Conservation (phyloP, 2,888 invertebrate species). For the Mythimna loreyi region DNA sequence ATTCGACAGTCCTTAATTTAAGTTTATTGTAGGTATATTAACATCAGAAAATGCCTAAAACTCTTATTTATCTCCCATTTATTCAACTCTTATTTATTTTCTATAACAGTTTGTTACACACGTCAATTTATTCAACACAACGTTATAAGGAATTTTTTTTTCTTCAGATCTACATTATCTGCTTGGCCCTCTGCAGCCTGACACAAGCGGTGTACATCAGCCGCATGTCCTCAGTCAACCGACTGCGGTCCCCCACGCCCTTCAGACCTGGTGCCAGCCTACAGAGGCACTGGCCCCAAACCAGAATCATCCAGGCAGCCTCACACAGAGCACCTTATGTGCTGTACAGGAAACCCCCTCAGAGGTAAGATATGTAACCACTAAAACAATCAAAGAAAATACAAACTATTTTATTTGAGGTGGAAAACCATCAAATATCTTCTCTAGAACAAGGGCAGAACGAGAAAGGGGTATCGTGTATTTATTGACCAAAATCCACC, state of each 20-base stretch:
- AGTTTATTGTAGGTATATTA: too few relatives aligned
- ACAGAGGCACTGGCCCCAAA: constrained; percentile 78
- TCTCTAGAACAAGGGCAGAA: too few relatives aligned
- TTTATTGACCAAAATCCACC: too few relatives aligned
- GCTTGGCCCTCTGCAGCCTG: constrained; percentile 75
- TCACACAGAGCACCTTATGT: constrained; percentile 82
- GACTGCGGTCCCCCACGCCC: constrained; percentile 75
- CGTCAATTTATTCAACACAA: neutral
- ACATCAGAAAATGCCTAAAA: too few relatives aligned
- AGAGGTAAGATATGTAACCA: constrained; percentile 70
- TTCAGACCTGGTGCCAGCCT: constrained; percentile 83
- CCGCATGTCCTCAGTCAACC: constrained; percentile 77
- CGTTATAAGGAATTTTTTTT: neutral
- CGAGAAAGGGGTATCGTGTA: too few relatives aligned
- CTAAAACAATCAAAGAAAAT: neutral
- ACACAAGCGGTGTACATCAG: constrained; percentile 80
- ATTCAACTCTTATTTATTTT: too few relatives aligned
- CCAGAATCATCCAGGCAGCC: constrained; percentile 74
- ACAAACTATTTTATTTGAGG: too few relatives aligned
- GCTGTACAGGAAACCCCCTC: constrained; percentile 79
- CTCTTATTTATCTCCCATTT: too few relatives aligned
- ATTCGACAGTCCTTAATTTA: too few relatives aligned
- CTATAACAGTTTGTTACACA: neutral
- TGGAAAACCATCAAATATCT: too few relatives aligned
- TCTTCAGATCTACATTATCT: constrained; percentile 65